Percentiles rank a stretch among this genome's conserved stretches.
phyloP scores from a whole-genome alignment of 2,888 invertebrate species.

The Conistra vaccinii region DNA sequence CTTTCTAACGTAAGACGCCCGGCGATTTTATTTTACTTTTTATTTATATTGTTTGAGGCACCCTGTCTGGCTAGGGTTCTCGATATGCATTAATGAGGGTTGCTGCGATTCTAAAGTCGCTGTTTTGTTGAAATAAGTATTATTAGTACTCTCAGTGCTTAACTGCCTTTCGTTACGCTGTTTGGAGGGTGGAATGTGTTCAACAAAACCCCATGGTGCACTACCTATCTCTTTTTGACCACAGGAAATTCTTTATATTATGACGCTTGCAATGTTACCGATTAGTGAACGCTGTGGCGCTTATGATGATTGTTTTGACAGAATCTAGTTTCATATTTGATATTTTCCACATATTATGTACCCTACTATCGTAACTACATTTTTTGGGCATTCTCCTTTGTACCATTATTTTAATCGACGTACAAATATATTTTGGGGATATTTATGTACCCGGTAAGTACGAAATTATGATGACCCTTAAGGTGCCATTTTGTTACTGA shows the following conservation, averaged over 20 bases:
- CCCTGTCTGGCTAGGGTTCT: background rate
- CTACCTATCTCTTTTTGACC: background rate
- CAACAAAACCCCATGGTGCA: background rate
- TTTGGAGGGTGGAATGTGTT: background rate
- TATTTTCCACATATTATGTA: too few relatives aligned
- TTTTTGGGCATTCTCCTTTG: constrained; percentile 14
- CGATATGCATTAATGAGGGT: background rate
- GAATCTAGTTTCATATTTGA: background rate
- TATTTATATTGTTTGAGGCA: background rate
- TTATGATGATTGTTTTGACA: background rate
- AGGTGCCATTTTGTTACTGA: constrained; percentile 13
- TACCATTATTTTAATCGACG: constrained; percentile 56
- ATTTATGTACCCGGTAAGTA: constrained; percentile 1
- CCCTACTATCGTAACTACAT: background rate
- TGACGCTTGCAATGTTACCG: background rate
- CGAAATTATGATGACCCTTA: constrained; percentile 8
- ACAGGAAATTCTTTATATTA: background rate
- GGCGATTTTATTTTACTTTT: background rate
- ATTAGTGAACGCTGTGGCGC: background rate
- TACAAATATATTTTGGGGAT: constrained; percentile 31
- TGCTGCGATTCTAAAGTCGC: background rate
- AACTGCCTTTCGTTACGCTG: background rate
- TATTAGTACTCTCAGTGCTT: background rate
- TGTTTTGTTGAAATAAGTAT: background rate
- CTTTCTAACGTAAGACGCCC: background rate